phyloP scores from a whole-genome alignment of 1,140 invertebrate genomes.

The Himalopsyche phryganea region DNA sequence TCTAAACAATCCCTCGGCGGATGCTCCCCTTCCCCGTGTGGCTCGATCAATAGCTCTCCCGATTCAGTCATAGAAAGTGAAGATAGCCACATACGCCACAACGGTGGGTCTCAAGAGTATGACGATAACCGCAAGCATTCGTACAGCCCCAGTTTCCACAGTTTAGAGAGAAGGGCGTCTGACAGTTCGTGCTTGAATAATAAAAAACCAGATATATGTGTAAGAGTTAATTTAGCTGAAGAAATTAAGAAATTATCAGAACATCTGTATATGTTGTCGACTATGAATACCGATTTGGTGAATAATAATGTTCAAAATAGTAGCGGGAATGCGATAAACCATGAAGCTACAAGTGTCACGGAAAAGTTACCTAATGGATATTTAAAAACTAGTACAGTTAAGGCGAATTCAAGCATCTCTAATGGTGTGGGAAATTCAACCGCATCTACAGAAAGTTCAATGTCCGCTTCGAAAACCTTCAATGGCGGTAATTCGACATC shows the following conservation, averaged over 20 bases:
- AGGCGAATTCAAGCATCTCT: slow-evolving; percentile 8
- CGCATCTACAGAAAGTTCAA: neutral
- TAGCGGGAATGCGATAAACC: slow-evolving; percentile 39
- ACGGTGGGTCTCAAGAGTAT: slow-evolving; percentile 8
- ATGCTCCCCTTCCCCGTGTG: slow-evolving; percentile 71
- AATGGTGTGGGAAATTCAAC: slow-evolving; percentile 6
- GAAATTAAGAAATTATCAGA: slow-evolving; percentile 77
- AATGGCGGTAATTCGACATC: slow-evolving; percentile 7
- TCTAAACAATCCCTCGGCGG: slow-evolving; percentile 55
- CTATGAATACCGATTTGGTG: slow-evolving; percentile 60
- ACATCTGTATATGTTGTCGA: slow-evolving; percentile 68
- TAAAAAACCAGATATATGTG: slow-evolving; percentile 55
- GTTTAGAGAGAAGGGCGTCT: slow-evolving; percentile 68
- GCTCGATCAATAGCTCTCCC: slow-evolving; percentile 62
- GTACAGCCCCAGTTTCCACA: slow-evolving; percentile 43
- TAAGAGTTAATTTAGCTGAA: slow-evolving; percentile 67
- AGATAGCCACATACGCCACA: slow-evolving; percentile 6
- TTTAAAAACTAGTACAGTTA: slow-evolving; percentile 7
- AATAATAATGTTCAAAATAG: slow-evolving; percentile 48
- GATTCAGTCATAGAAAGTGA: slow-evolving; percentile 48
- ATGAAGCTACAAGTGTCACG: slow-evolving; percentile 13
- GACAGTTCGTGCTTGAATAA: slow-evolving; percentile 65
- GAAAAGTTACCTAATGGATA: slow-evolving; percentile 19
- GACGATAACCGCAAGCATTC: slow-evolving; percentile 34
- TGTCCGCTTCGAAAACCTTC: slow-evolving; percentile 1